Conservation (phyloP, 2,113 vertebrate genomes). For the Oreotragus oreotragus region DNA sequence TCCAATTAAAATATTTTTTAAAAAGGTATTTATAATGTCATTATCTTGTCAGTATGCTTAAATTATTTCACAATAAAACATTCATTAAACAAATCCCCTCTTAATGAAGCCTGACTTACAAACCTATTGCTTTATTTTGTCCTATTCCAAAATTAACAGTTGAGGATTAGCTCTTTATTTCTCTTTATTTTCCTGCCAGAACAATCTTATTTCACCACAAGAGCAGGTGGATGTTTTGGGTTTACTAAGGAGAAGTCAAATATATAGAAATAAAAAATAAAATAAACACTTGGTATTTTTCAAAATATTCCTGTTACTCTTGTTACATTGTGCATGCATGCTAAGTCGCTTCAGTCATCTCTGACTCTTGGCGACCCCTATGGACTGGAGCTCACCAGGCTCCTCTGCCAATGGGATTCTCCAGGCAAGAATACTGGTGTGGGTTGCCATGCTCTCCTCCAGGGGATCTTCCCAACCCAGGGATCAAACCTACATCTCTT, state of each 20-base stretch:
- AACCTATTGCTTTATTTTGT: neutral
- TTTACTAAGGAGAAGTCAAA: neutral
- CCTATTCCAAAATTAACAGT: neutral
- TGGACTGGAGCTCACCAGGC: neutral
- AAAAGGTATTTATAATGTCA: neutral
- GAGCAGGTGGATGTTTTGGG: neutral
- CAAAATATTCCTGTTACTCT: neutral
- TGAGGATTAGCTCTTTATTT: neutral
- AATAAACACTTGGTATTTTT: neutral
- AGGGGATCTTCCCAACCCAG: neutral
- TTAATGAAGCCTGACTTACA: neutral
- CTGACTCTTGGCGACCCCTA: neutral
- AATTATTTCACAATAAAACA: neutral
- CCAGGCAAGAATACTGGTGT: neutral
- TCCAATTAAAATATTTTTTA: neutral
- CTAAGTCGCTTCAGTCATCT: neutral
- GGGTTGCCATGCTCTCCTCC: neutral
- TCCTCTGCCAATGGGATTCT: neutral
- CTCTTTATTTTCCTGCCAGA: neutral
- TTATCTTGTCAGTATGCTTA: neutral
- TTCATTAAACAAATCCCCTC: neutral
- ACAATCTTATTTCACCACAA: neutral
- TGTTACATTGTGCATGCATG: neutral
- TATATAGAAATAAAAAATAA: neutral
- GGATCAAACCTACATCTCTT: neutral